Base-by-base conservation (phyloP, 2,797 vertebrate species). In the Gymnopithys bicolor region DNA sequence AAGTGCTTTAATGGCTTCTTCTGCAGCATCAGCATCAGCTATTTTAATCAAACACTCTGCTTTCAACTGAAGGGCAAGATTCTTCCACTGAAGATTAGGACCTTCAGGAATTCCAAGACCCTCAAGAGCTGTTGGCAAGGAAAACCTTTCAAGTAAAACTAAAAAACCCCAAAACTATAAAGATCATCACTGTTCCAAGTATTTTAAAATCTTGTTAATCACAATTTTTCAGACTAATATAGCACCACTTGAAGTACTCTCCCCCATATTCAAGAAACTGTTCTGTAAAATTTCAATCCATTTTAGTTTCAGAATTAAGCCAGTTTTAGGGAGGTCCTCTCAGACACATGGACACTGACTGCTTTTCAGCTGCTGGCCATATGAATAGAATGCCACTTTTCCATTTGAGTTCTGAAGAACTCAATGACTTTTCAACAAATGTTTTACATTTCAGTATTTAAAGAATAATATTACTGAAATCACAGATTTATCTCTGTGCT, bases 1-100 rank as follows among this genome's bases (percentile, higher is more conserved):
- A 80, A 99, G 98, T 30, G 95, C 97, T 90, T 96, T 95, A 82
- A 99, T 83, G 56, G 99, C 99, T 95, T 99, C 98, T 58, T 98
- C 98, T 74, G 98, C 98, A 97, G 98, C 97, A 33, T 97, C 97
- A 60, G 93, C 95, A 78, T 96, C 98, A 70, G 90, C 97, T 86
- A 97, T 98, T 96, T 97, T 98, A 86, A 99, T 97, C 94, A 99
- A 97, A 77, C 98, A 97, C 89, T 99, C 98, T 27, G 98, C 97
- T 97, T 98, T 98, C 94, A 99, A 49, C 87, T 43, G 97, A 56
- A 98, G 98, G 81, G 98, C 97, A 85, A 55, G 87, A 53, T 97
- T 96, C 91, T 97, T 98, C 95, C 97, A 96, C 27, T 2, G 70
- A 82, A 90, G 81, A 75, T 48, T 80, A 62, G 60, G n/a, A 22